Evolutionary conservation across 2,797 vertebrate species (phyloP).

Genomic region (Epinephelus coioides): DNA sequence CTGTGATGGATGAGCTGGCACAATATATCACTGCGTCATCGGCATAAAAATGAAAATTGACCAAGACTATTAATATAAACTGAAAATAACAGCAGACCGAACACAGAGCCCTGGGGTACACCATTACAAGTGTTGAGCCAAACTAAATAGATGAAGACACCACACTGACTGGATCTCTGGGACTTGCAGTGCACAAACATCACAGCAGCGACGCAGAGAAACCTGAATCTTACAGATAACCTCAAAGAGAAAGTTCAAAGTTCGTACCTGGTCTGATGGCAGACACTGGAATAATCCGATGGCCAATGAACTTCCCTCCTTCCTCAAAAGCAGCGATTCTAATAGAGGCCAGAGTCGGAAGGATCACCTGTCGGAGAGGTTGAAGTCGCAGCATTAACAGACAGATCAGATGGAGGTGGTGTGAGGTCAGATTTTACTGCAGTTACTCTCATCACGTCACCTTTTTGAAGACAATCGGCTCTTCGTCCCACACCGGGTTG

Average conservation of each 20-base stretch:
- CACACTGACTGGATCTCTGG: too few species aligned
- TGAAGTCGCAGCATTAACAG: neutral
- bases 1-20: too few species aligned
- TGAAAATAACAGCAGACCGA: too few species aligned
- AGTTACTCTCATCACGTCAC: slow-evolving; percentile 65
- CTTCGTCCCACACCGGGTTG: slow-evolving; percentile 98
- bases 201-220: too few species aligned
- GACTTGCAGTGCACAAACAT: too few species aligned
- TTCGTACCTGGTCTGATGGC: slow-evolving; percentile 92
- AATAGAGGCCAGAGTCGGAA: slow-evolving; percentile 94
- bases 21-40: too few species aligned
- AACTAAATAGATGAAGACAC: too few species aligned
- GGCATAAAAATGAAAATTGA: too few species aligned
- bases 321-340: slow-evolving; percentile 97
- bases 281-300: slow-evolving; percentile 95
- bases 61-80: too few species aligned
- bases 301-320: slow-evolving; percentile 96
- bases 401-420: neutral
- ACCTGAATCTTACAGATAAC: too few species aligned
- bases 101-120: too few species aligned
- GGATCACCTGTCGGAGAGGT: slow-evolving; percentile 88
- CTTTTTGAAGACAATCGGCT: slow-evolving; percentile 97
- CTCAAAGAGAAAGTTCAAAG: neutral
- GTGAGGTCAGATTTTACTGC: neutral
- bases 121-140: too few species aligned